A percentile compares a stretch with the other conserved stretches of the same genome.
Conservation (phyloP, 2,888 invertebrate species). For the Hirtodrosophila cameraria region DNA sequence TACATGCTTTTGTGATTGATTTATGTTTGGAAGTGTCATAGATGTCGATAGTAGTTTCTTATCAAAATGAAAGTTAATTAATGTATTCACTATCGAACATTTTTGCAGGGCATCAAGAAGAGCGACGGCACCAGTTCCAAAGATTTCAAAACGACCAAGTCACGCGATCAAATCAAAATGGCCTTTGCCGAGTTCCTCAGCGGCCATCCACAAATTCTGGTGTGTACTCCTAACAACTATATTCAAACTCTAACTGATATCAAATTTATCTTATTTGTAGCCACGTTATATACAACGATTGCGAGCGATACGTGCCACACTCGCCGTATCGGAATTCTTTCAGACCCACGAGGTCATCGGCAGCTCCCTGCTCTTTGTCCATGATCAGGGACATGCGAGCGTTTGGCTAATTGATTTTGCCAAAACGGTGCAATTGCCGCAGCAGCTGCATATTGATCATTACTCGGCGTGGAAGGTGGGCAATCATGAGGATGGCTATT, state of each 20-base stretch:
- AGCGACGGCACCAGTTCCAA: slow-evolving; percentile 95
- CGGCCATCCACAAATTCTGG: slow-evolving; percentile 91
- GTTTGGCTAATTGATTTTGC: slow-evolving; percentile 99
- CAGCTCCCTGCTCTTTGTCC: slow-evolving; percentile 97
- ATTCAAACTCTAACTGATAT: not conserved
- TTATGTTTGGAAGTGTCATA: too few relatives aligned
- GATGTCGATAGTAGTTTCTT: too few relatives aligned
- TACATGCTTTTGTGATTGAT: too few relatives aligned
- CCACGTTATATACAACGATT: slow-evolving; percentile 93
- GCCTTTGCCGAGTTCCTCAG: slow-evolving; percentile 92
- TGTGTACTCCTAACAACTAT: slow-evolving; percentile 84
- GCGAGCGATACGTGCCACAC: slow-evolving; percentile 91
- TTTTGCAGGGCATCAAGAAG: slow-evolving; percentile 90
- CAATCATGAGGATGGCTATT: slow-evolving; percentile 98
- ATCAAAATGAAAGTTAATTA: too few relatives aligned
- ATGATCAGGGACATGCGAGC: slow-evolving; percentile 93
- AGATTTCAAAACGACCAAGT: slow-evolving; percentile 97
- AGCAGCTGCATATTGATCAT: slow-evolving; percentile 90
- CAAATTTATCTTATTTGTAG: slow-evolving; percentile 84
- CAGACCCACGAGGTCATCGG: slow-evolving; percentile 96
- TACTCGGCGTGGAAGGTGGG: slow-evolving; percentile 95
- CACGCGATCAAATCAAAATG: slow-evolving; percentile 91
- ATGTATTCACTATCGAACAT: not conserved
- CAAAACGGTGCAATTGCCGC: slow-evolving; percentile 94
- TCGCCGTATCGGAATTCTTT: slow-evolving; percentile 95